Evolutionary conservation across 1,140 invertebrate genomes (phyloP).

Genomic region (Hermatobates lingyangjiaoensis): DNA sequence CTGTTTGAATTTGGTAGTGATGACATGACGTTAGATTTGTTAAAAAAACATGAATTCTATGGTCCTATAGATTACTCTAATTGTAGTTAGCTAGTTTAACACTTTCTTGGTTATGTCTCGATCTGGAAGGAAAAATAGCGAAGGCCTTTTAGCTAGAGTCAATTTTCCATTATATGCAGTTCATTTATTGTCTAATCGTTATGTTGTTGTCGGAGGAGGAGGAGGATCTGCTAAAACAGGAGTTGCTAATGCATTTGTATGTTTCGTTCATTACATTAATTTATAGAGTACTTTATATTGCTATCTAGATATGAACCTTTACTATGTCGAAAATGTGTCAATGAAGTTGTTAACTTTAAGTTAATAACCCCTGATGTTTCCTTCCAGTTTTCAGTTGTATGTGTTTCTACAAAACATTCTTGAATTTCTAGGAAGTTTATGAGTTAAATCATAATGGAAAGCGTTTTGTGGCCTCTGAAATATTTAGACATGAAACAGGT

Average conservation of each 20-base stretch:
- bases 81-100: background rate
- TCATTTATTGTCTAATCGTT: slow-evolving; percentile 72
- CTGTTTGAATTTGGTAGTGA: background rate
- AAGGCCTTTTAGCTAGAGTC: slow-evolving; percentile 56
- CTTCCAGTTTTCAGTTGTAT: too few relatives aligned
- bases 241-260: slow-evolving; percentile 83
- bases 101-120: background rate
- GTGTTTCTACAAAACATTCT: too few relatives aligned
- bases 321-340: too few relatives aligned
- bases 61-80: background rate
- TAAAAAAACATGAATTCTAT: background rate
- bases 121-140: slow-evolving; percentile 27
- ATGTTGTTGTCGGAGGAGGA: slow-evolving; percentile 85
- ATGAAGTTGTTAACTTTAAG: too few relatives aligned
- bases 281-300: too few relatives aligned
- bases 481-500: slow-evolving; percentile 72
- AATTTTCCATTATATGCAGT: slow-evolving; percentile 87
- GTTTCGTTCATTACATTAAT: slow-evolving; percentile 4
- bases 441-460: slow-evolving; percentile 65
- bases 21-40: background rate
- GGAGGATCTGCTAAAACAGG: slow-evolving; percentile 89
- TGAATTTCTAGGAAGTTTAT: slow-evolving; percentile 75
- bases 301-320: too few relatives aligned
- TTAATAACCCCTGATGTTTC: too few relatives aligned
- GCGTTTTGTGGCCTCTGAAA: slow-evolving; percentile 63